Evolutionary conservation across 2,888 invertebrate genomes (phyloP), one percentile per base, ranked within the genome.

Genomic region (Philereme transversata): DNA sequence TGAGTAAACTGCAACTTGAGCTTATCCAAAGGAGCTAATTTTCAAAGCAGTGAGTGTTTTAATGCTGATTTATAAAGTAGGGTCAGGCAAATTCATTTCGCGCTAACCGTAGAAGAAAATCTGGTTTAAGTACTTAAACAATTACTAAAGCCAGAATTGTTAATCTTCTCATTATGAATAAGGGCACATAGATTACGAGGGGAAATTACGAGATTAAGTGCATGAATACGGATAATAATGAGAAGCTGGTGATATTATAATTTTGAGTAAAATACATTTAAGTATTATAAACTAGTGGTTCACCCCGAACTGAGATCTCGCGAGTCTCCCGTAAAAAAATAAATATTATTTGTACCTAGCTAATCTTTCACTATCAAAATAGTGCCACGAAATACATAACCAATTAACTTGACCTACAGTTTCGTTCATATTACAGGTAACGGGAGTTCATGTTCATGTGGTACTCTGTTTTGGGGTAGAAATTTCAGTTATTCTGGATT

Each of bases 91-190:
- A 73, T 70, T 75, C 63, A 72, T 74, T 76, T 68, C 56, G 57
- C 67, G 70, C 67, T 60, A 57, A 65, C 66, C 63, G 72, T 55
- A 51, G 53, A 75, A 83, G 74, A 74, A 80, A 84, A 82, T 82
- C 81, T 79, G 79, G 71, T 79, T 77, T 71, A 78, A 83, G 76
- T 77, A 78, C 77, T 82, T 73, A 78, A 79, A 77, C 77, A 84
- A 87, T 83, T 82, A 82, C 77, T 79, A 78, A 75, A 78, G 76
- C 74, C 76, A 79, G 82, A 83, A 82, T 83, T 84, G 85, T 86
- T 83, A 86, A 88, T 87, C 82, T 83, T 69, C 80, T 85, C 81
- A 86, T 88, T 86, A 85, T 82, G 80, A 82, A 73, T 78, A 81
- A 83, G 76, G 81, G 79, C 75, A 71, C 75, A 73, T 81, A 83